phyloP scores from a whole-genome alignment of 1,140 invertebrate genomes.

The Dinoponera quadriceps region DNA sequence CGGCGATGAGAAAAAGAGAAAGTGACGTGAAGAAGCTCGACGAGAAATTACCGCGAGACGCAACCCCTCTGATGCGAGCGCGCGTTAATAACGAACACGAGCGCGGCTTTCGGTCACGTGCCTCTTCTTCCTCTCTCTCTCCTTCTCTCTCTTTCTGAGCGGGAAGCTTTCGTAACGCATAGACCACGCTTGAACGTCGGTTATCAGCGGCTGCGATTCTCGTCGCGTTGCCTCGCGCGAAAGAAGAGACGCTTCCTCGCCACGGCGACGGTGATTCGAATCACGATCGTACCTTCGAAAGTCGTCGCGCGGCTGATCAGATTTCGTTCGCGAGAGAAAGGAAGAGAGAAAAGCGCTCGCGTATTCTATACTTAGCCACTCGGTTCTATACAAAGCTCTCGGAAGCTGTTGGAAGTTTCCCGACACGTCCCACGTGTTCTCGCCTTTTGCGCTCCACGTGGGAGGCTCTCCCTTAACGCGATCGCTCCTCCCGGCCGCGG shows the following conservation, averaged over 20 bases:
- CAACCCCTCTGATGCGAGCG: too few species aligned
- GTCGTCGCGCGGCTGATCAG: not conserved
- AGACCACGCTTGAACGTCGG: conserved; percentile 32
- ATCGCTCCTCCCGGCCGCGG: not conserved
- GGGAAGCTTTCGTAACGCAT: conserved; percentile 25
- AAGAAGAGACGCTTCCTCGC: not conserved
- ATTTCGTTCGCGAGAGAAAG: not conserved
- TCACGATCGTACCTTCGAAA: conserved; percentile 6
- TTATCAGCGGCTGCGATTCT: conserved; percentile 33
- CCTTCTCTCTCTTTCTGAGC: too few species aligned
- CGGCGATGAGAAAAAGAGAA: not conserved
- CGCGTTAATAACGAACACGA: not conserved
- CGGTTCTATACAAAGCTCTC: conserved; percentile 31
- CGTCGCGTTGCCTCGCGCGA: not conserved
- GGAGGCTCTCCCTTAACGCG: not conserved
- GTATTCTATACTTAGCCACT: conserved; percentile 47
- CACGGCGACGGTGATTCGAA: not conserved
- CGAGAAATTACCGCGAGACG: too few species aligned
- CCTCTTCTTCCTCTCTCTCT: conserved; percentile 23
- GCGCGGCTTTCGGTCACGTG: not conserved
- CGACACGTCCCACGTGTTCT: conserved; percentile 33
- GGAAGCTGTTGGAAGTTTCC: conserved; percentile 43
- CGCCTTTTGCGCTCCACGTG: conserved; percentile 25
- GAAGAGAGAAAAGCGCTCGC: not conserved
- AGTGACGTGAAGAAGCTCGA: not conserved